Conservation (phyloP, 2,797 vertebrate species). For the Benthosema pterotum region DNA sequence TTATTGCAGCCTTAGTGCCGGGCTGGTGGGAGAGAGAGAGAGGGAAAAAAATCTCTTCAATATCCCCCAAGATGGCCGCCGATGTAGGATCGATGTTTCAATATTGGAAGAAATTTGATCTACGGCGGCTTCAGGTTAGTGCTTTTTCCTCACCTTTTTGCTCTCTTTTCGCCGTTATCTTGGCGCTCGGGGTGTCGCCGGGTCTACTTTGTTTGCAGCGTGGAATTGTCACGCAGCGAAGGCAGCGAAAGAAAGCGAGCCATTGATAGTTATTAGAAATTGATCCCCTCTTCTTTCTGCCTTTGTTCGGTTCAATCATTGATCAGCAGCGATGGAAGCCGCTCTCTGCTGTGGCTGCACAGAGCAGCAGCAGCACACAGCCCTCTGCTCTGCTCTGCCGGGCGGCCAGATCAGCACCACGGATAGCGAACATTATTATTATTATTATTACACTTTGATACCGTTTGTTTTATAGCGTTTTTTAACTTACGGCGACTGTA, state of each 20-base stretch:
- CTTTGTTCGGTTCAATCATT: slow-evolving; percentile 98
- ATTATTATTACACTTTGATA: too few relatives aligned
- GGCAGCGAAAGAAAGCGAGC: slow-evolving; percentile 40
- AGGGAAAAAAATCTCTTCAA: slow-evolving; percentile 88
- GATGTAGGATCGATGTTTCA: slow-evolving; percentile 97
- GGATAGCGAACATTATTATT: slow-evolving; percentile 68
- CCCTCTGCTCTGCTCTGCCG: slow-evolving; percentile 58
- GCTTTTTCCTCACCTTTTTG: slow-evolving; percentile 65
- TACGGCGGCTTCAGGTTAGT: slow-evolving; percentile 96
- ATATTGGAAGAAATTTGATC: slow-evolving; percentile 97
- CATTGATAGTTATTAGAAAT: slow-evolving; percentile 96
- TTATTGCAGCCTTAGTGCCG: slow-evolving; percentile 84
- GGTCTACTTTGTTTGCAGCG: too few relatives aligned
- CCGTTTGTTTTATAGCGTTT: slow-evolving; percentile 20
- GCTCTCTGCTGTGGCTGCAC: slow-evolving; percentile 47
- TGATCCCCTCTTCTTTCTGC: slow-evolving; percentile 86
- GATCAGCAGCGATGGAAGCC: slow-evolving; percentile 83
- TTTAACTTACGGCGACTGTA: slow-evolving; percentile 34
- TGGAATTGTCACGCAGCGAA: too few relatives aligned
- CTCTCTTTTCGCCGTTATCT: too few relatives aligned
- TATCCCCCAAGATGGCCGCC: slow-evolving; percentile 99
- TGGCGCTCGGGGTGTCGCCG: too few relatives aligned
- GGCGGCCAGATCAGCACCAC: slow-evolving; percentile 74
- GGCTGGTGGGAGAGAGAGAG: slow-evolving; percentile 56
- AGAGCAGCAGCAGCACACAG: slow-evolving; percentile 77